Base-by-base conservation (phyloP, 2,113 vertebrate species). In the Vidua chalybeata region DNA sequence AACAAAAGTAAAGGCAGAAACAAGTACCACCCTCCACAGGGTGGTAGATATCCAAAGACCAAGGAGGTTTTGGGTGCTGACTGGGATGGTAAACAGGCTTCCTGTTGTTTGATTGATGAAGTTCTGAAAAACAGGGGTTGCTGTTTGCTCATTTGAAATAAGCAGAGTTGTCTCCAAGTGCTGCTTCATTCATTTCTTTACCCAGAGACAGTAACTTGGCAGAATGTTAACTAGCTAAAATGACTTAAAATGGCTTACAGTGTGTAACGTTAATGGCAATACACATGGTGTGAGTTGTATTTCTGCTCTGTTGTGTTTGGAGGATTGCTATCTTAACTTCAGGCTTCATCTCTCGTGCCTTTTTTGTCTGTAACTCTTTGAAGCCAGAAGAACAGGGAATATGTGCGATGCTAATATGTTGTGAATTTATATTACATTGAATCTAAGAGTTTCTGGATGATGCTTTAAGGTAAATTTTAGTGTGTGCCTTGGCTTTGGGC, bases 1-100 rank as follows among this genome's bases (percentile, higher is more conserved):
- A 41, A 24, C 39, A 31, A 19, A 68, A 55, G 23, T 46, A 24
- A 77, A 91, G 30, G 23, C 22, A 87, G 52, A 67, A 82, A 39
- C 6, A 67, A 74, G 13, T n/a, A 74, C 35, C 9, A 9, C 7
- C 26, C 7, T 81, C 24, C 11, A 8, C 0, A 1, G 5, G 8
- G 3, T 15, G 14, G 9, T n/a, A 33, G 23, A 15, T 74, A 43
- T 66, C 55, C 19, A 45, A 61, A 80, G n/a, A 67, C 9, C 18
- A 37, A 18, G 18, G 20, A 61, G 43, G 4, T 23, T 88, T 72
- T 39, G 21, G 20, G n/a, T 66, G 46, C 49, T 56, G n/a, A 16
- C 7, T 58, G 13, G 22, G n/a, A 30, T 41, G 17, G 17, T 58
- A 39, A 69, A 69, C 11, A 31, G 82, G 27, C 12, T 67, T 71